Base-by-base conservation (phyloP, 2,113 vertebrate genomes). In the Casuarius casuarius region DNA sequence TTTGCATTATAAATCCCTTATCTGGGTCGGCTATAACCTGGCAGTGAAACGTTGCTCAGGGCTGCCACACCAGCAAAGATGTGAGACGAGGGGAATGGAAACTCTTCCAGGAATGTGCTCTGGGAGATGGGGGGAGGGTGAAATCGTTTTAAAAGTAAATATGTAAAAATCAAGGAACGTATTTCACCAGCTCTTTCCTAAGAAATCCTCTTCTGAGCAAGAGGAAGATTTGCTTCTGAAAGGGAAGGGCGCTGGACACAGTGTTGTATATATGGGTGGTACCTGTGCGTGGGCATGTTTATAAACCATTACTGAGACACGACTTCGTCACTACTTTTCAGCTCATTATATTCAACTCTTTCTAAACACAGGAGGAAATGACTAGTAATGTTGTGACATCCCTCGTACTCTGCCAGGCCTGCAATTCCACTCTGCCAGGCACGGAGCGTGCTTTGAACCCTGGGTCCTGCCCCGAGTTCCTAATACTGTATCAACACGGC, bases 261-360 rank as follows among this genome's bases (percentile, higher is more conserved):
- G 49, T 2, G 46, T 3, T 42, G 23, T 16, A 2, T 8, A 11
- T 12, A 2, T 5, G 21, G 9, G 26, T n/a, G 26, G 7, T 8
- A 8, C 10, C 29, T 12, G 4, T 10, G n/a, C 29, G 9, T 33
- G 8, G 14, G 9, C 25, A 13, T 0, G 0, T 26, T 14, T 16
- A 10, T 14, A 29, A 38, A 26, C 51, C 17, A 1, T 14, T 21
- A 40, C 84, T 1, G 10, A 22, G 56, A 16, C 40, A 12, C 1
- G 2, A 80, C 28, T 29, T 44, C 44, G 8, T 28, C 1, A 0
- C 62, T 31, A 12, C 2, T 23, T 40, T 70, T 33, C 44, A 51
- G 58, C 44, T 61, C 49, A 5, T 2, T 26, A 3, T 19, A 21
- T 9, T 40, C 38, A 49, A 3, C 26, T 56, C 49, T 33, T 61